Conservation (phyloP, 1,140 invertebrate genomes). For the Bombus impatiens region DNA sequence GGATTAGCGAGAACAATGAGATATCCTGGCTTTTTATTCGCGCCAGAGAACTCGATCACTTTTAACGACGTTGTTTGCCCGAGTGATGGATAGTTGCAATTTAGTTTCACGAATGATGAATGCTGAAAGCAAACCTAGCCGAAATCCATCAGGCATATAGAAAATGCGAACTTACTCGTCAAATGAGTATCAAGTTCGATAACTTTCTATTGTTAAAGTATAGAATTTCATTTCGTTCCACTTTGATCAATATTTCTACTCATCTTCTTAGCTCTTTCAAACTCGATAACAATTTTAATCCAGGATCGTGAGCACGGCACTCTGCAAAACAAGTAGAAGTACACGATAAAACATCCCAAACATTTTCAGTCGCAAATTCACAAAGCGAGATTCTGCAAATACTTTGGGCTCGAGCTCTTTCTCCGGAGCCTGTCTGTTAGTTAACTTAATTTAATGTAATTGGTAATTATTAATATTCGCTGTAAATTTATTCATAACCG, state of each 20-base stretch:
- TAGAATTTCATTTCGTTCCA: background rate
- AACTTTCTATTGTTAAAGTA: background rate
- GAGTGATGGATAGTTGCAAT: constrained; percentile 8
- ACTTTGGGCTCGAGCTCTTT: background rate
- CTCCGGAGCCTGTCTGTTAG: no score
- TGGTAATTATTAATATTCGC: no score
- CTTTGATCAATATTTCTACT: background rate
- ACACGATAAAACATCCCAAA: background rate
- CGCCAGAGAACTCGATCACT: background rate
- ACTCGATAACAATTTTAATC: background rate
- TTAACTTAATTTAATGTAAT: background rate
- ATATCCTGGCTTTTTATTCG: background rate
- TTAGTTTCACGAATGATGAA: background rate
- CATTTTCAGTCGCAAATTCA: background rate
- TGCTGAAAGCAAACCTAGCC: no score
- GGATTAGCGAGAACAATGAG: background rate
- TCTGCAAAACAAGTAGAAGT: background rate
- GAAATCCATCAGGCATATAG: background rate
- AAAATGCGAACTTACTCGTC: background rate
- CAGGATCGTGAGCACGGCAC: background rate
- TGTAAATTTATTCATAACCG: no score
- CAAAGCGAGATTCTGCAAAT: background rate
- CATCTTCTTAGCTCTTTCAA: background rate
- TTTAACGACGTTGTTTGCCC: constrained; percentile 1
- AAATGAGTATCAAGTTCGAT: background rate